Conservation (phyloP, 2,113 vertebrate species). For the Chelonoidis abingdonii region DNA sequence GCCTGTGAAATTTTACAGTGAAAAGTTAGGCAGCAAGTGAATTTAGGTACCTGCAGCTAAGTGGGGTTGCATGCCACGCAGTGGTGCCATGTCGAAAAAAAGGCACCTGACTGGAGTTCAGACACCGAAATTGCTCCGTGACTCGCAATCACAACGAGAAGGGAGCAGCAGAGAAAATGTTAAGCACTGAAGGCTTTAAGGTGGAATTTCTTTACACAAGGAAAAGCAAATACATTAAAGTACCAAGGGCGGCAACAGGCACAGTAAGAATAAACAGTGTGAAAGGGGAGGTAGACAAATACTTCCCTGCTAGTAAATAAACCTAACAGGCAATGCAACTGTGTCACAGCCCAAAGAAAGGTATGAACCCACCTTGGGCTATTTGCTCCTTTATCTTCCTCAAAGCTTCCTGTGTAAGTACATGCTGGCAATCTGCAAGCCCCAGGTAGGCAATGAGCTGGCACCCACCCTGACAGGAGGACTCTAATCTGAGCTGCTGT, state of each 20-base stretch:
- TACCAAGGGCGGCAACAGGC: neutral
- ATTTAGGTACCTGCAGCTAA: neutral
- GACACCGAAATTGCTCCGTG: too few species aligned
- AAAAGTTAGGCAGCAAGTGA: neutral
- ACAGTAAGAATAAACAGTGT: neutral
- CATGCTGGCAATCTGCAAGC: neutral
- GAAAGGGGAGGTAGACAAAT: rapidly evolving
- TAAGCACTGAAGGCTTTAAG: neutral
- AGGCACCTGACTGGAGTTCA: neutral
- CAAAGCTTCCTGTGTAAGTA: neutral
- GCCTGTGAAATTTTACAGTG: neutral
- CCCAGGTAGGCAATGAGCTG: neutral
- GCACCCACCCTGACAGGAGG: neutral
- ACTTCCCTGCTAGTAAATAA: neutral
- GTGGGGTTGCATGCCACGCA: neutral
- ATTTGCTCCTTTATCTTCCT: neutral
- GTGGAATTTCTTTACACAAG: slow-evolving; percentile 36
- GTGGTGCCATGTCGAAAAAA: neutral
- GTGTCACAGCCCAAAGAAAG: rapidly evolving
- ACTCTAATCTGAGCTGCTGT: rapidly evolving
- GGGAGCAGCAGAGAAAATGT: neutral
- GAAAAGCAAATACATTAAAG: slow-evolving; percentile 37
- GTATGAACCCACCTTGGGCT: rapidly evolving
- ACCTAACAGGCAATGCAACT: neutral
- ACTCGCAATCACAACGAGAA: neutral